Conservation (phyloP, 92 coral and sea anemone species). For the Epizoanthus stellaris region DNA sequence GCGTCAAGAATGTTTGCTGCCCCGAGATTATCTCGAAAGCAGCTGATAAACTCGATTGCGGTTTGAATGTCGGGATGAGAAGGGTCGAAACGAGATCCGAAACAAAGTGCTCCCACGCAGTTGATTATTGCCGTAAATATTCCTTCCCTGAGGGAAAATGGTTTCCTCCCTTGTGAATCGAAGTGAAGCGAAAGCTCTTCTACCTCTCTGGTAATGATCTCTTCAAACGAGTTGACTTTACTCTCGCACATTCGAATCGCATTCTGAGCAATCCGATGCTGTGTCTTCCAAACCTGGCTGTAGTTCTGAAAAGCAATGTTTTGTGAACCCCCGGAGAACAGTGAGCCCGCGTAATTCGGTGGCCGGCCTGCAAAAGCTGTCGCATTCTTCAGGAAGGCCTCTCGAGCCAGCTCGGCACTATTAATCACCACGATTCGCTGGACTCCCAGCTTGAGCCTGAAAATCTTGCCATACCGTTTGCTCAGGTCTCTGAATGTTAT, state of each 20-base stretch:
- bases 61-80: conserved; percentile 64
- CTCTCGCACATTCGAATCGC: conserved; percentile 58
- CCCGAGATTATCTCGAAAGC: conserved; percentile 76
- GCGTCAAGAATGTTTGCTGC: conserved; percentile 83
- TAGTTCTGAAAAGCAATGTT: conserved; percentile 73
- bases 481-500: conserved; percentile 62
- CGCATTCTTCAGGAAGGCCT: conserved; percentile 73
- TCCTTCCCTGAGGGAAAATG: conserved; percentile 62
- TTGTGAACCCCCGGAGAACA: conserved; percentile 65
- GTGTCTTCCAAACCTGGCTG: conserved; percentile 61
- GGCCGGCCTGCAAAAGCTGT: conserved; percentile 85
- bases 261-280: conserved; percentile 62
- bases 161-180: conserved; percentile 41
- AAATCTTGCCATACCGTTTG: conserved; percentile 75
- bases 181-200: conserved; percentile 57
- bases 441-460: conserved; percentile 76
- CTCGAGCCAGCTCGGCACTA: conserved; percentile 75
- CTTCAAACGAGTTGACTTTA: conserved; percentile 47
- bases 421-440: conserved; percentile 72
- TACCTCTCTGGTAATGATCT: conserved; percentile 60
- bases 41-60: conserved; percentile 58
- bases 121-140: conserved; percentile 66
- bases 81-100: conserved; percentile 68
- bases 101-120: conserved; percentile 62
- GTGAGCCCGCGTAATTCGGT: conserved; percentile 65